phyloP scores from a whole-genome alignment of 2,888 invertebrate genomes.

The Anoplius nigerrimus region DNA sequence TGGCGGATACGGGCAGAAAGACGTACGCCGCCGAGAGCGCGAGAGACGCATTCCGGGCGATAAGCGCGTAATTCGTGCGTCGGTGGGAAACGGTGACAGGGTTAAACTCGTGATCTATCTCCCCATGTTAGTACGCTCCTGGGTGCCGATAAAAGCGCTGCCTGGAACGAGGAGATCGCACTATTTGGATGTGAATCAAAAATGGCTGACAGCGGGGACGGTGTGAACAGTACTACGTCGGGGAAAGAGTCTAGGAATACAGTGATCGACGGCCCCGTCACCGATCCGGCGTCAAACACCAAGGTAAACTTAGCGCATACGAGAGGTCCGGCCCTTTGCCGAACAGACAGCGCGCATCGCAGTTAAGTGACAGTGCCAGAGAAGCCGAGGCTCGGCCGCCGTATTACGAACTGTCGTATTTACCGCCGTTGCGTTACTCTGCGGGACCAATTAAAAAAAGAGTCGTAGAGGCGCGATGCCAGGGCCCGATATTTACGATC shows the following conservation, averaged over 20 bases:
- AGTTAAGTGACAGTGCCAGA: conserved; percentile 4
- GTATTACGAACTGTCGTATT: conserved; percentile 41
- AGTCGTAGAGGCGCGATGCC: too few relatives aligned
- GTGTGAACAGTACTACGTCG: conserved; percentile 62
- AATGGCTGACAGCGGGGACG: conserved; percentile 72
- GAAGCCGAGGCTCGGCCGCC: conserved; percentile 15
- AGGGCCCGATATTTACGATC: background rate
- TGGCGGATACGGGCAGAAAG: too few relatives aligned
- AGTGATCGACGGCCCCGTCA: conserved; percentile 85
- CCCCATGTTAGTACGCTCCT: conserved; percentile 3
- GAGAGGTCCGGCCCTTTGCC: too few relatives aligned
- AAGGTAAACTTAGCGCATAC: conserved; percentile 74
- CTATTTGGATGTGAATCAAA: conserved; percentile 55
- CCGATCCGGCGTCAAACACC: conserved; percentile 83
- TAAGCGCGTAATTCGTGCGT: too few relatives aligned
- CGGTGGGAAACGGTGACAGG: too few relatives aligned
- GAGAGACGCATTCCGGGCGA: too few relatives aligned
- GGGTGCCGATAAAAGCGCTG: conserved; percentile 24
- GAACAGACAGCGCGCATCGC: background rate
- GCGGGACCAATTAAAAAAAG: conserved; percentile 33
- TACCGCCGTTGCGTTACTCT: conserved; percentile 35
- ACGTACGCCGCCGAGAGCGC: too few relatives aligned
- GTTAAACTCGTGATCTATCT: background rate
- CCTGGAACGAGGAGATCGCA: conserved; percentile 25
- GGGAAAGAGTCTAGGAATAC: conserved; percentile 71